Evolutionary conservation across 2,888 invertebrate species (phyloP).

Genomic region (Matsumyia berberina): DNA sequence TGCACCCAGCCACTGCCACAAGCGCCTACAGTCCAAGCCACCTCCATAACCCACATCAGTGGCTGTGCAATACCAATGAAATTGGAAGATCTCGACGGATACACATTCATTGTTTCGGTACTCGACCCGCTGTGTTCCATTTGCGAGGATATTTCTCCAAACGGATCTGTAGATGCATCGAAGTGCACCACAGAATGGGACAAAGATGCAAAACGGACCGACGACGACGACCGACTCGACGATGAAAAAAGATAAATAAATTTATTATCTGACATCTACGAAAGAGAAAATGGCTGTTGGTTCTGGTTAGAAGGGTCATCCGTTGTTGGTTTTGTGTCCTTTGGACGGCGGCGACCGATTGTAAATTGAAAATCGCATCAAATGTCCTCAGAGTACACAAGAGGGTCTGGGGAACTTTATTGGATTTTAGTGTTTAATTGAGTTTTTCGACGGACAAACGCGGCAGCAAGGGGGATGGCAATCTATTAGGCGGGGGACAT

Average conservation of each 20-base stretch:
- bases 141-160: conserved; percentile 44
- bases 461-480: conserved; percentile 30
- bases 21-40: conserved; percentile 38
- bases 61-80: conserved; percentile 32
- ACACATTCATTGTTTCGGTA: conserved; percentile 64
- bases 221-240: conserved; percentile 9
- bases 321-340: conserved; percentile 29
- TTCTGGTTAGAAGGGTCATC: conserved; percentile 57
- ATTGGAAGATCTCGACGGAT: conserved; percentile 66
- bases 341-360: conserved; percentile 30
- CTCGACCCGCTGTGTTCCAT: conserved; percentile 28
- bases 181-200: conserved; percentile 31
- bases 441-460: conserved; percentile 59
- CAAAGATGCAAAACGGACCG: conserved; percentile 64
- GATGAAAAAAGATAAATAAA: conserved; percentile 67
- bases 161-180: conserved; percentile 54
- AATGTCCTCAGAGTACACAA: conserved; percentile 61
- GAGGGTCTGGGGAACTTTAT: conserved; percentile 62
- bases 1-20: conserved; percentile 47
- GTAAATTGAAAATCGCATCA: conserved; percentile 76
- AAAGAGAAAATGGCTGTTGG: conserved; percentile 72
- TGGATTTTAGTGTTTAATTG: conserved; percentile 75
- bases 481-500: conserved; percentile 39
- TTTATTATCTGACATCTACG: conserved; percentile 73
- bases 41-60: neutral